Percentiles rank a stretch among this genome's conserved stretches.
phyloP scores from a whole-genome alignment of 1,140 invertebrate genomes.

The Phymorhynchus buccinoides region DNA sequence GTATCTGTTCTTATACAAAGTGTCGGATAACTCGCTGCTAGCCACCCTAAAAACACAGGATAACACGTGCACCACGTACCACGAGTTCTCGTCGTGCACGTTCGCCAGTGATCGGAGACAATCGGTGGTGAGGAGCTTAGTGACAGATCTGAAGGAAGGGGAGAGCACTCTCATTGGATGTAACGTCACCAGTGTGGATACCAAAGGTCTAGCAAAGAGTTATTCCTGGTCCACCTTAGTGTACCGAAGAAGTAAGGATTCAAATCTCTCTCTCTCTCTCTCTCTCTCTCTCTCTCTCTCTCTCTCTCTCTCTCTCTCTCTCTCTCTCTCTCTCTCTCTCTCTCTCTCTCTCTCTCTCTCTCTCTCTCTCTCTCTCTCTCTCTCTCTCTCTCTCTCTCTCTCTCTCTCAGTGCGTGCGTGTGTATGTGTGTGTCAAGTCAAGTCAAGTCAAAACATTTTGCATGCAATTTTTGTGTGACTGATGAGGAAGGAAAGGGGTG shows the following conservation, averaged over 20 bases:
- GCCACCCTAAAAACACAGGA: neutral
- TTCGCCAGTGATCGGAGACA: neutral
- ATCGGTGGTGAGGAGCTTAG: neutral
- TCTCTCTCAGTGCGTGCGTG: too few relatives aligned
- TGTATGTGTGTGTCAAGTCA: too few relatives aligned
- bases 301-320: too few relatives aligned
- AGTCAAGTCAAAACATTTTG: too few relatives aligned
- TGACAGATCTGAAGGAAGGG: constrained; percentile 27
- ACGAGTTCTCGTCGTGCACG: constrained; percentile 14
- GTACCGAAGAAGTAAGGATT: constrained; percentile 18
- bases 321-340: too few relatives aligned
- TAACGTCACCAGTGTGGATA: neutral
- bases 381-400: too few relatives aligned
- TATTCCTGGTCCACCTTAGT: neutral
- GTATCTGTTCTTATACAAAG: neutral
- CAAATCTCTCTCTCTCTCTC: too few relatives aligned
- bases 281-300: too few relatives aligned
- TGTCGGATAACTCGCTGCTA: neutral
- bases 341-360: too few relatives aligned
- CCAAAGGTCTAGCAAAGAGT: neutral
- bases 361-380: too few relatives aligned
- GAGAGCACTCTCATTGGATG: constrained; percentile 1
- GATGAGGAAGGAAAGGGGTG: too few relatives aligned
- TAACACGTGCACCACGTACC: neutral
- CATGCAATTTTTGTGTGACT: too few relatives aligned